Base-by-base conservation (phyloP, 2,888 invertebrate species). In the Drosophila limbata region DNA sequence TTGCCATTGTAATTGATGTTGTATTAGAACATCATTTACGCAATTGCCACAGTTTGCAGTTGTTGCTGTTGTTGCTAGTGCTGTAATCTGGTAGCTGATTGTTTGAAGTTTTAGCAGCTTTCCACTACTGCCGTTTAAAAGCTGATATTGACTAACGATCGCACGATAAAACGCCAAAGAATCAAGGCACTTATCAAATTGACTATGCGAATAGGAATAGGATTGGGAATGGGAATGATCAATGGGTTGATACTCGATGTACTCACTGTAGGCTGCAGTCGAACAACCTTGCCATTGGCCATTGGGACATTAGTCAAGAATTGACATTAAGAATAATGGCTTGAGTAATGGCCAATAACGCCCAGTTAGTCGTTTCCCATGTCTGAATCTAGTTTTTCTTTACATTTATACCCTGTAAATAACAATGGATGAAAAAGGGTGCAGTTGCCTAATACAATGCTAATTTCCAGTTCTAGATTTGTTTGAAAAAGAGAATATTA, bases 1-100 rank as follows among this genome's bases (percentile, higher is more conserved):
- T 84, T 84, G 84, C 82, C 73, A 80, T 82, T 84, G 88, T 84
- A 85, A 88, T 84, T 88, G 88, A 86, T 85, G 88, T 88, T 86
- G 81, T 55, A 55, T 87, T 86, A 86, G 87, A 86, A 86, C 88
- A 86, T 81, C 84, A 88, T 84, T 88, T 86, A 88, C 86, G 83
- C 88, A 86, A 88, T 88, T 88, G 85, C 83, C 68, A 67, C 74
- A 84, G 79, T 72, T 79, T 69, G 69, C 56, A 66, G 67, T 44
- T 57, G 52, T 25, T 69, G 45, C 40, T 52, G 48, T 53, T 47
- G 37, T 28, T 44, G 57, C 21, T 71, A 45, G 40, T 63, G 63
- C 59, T 63, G 57, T 77, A 73, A 77, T 73, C 77, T 65, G 44
- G 64, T 73, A 69, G 77, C 69, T 63, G 78, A 69, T 66, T 63